These are phyloP conservation scores for Notodonta dromedarius DNA, from an alignment of 2,888 invertebrate genomes.

Conservation along the genomic window DNA sequence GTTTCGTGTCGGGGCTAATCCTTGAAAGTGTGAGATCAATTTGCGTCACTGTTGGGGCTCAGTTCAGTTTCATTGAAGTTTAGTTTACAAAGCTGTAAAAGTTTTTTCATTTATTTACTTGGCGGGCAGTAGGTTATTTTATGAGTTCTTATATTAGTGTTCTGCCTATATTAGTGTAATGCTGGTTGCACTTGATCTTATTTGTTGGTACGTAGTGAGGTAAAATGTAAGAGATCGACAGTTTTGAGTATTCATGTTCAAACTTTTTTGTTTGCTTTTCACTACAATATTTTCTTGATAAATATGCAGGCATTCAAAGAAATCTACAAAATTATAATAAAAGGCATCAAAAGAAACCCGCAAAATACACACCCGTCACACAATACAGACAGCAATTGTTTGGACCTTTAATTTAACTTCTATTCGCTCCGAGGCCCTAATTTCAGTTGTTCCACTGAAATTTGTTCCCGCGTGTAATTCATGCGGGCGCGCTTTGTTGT, in stretches of 20 bases:
- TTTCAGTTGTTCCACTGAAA: slow-evolving; percentile 39
- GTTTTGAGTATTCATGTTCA: too few species aligned
- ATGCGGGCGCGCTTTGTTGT: slow-evolving; percentile 44
- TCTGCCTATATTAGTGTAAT: too few species aligned
- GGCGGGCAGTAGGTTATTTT: too few species aligned
- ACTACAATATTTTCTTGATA: too few species aligned
- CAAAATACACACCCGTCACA: slow-evolving; percentile 16
- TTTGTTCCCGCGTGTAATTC: slow-evolving; percentile 52
- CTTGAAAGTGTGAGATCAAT: slow-evolving; percentile 22
- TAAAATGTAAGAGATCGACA: too few species aligned
- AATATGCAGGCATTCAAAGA: too few species aligned
- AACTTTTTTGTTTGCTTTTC: too few species aligned
- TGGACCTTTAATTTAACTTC: slow-evolving; percentile 57
- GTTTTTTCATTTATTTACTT: background rate
- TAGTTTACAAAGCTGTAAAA: slow-evolving; percentile 7
- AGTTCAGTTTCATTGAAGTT: slow-evolving; percentile 16
- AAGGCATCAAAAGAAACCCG: background rate
- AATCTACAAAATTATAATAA: background rate
- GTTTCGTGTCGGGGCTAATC: slow-evolving; percentile 11
- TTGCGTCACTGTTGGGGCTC: slow-evolving; percentile 18
- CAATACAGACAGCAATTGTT: slow-evolving; percentile 31
- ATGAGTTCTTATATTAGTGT: too few species aligned
- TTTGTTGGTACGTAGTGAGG: too few species aligned
- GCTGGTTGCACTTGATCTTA: too few species aligned
- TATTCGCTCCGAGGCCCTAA: slow-evolving; percentile 42